Conservation (phyloP, 2,888 invertebrate genomes). For the Chouioia cunea region DNA sequence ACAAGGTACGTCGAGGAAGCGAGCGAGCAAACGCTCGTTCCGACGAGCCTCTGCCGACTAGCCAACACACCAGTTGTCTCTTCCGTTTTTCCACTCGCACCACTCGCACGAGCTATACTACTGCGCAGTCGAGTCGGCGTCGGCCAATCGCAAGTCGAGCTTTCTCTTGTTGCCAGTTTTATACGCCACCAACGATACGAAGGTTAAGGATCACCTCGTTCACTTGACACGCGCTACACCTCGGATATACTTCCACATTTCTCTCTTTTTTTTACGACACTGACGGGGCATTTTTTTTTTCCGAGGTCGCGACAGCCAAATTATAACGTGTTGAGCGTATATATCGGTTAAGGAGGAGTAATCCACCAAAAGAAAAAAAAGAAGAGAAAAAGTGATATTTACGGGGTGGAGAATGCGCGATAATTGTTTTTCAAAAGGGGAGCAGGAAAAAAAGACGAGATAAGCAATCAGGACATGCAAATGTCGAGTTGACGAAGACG, state of each 20-base stretch:
- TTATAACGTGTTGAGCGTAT: too few species aligned
- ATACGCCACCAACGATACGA: neutral
- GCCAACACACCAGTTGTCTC: neutral
- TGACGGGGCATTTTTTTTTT: too few species aligned
- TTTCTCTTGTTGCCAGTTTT: slow-evolving; percentile 4
- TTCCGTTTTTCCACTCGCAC: too few species aligned
- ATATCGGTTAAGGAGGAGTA: too few species aligned
- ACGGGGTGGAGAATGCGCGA: too few species aligned
- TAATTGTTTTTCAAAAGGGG: too few species aligned
- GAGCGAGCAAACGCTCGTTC: slow-evolving; percentile 32
- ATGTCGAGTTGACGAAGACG: neutral
- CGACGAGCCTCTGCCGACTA: slow-evolving; percentile 45
- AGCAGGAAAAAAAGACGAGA: neutral
- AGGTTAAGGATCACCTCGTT: slow-evolving; percentile 37
- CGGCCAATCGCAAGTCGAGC: slow-evolving; percentile 21
- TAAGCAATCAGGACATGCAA: slow-evolving; percentile 25
- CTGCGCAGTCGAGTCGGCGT: slow-evolving; percentile 9
- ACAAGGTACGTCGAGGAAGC: neutral
- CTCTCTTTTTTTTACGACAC: too few species aligned
- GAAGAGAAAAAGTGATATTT: too few species aligned
- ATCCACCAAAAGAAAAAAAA: too few species aligned
- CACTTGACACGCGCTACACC: too few species aligned
- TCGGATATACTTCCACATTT: too few species aligned
- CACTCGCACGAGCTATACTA: neutral
- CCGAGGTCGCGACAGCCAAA: too few species aligned